phyloP scores from a whole-genome alignment of 2,113 vertebrate species.

The Aegithalos caudatus region DNA sequence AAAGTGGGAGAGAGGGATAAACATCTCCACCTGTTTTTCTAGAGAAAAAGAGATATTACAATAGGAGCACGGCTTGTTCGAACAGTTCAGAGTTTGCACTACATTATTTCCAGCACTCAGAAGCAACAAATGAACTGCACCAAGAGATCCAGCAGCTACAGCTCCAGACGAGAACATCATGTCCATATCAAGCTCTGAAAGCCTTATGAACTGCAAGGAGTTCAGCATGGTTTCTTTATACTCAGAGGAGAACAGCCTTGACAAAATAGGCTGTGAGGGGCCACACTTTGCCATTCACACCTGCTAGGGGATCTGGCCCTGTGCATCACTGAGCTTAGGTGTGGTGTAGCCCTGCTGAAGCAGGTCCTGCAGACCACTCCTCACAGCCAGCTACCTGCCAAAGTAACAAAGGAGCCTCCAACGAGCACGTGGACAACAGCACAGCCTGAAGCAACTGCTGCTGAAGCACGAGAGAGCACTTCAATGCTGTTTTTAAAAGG shows the following conservation, averaged over 20 bases:
- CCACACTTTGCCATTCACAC: background rate
- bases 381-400: background rate
- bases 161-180: background rate
- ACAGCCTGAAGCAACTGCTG: background rate
- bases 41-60: background rate
- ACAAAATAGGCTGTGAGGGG: background rate
- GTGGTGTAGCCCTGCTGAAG: background rate
- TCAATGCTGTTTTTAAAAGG: background rate
- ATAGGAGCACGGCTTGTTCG: background rate
- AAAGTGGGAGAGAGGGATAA: background rate
- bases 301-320: rapidly evolving
- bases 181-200: background rate
- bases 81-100: background rate
- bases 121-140: background rate
- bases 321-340: background rate
- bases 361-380: background rate
- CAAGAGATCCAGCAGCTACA: background rate
- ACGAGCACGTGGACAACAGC: rapidly evolving
- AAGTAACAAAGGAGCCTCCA: background rate
- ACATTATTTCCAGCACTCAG: background rate
- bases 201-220: background rate
- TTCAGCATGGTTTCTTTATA: background rate
- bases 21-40: background rate
- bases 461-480: background rate
- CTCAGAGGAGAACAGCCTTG: background rate